Conservation (phyloP, 1,140 invertebrate species). For the Phenacoccus solenopsis region DNA sequence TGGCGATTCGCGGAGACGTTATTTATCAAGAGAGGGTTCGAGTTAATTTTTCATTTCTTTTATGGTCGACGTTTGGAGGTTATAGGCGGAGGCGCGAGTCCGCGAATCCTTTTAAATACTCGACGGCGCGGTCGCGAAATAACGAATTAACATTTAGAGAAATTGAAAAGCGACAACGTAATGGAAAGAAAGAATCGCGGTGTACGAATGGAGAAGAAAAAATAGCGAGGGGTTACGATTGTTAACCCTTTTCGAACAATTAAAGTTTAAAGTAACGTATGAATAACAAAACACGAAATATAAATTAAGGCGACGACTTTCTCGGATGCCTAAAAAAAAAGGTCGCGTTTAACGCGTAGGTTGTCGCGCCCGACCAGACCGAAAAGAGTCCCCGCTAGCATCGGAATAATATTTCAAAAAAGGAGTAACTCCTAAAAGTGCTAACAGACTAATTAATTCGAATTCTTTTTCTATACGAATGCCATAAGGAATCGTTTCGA, state of each 20-base stretch:
- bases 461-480: slow-evolving; percentile 11
- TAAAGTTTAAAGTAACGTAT: slow-evolving; percentile 14
- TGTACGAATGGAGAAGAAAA: background rate
- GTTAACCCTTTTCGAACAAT: slow-evolving; percentile 16
- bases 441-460: slow-evolving; percentile 18
- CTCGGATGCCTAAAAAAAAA: background rate
- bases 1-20: background rate
- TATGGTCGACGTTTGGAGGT: background rate
- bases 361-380: background rate
- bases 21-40: background rate
- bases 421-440: slow-evolving; percentile 13
- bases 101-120: background rate
- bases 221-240: background rate
- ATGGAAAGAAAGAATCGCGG: background rate
- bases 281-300: slow-evolving; percentile 15
- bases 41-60: slow-evolving; percentile 4
- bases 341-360: background rate
- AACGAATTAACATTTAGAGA: slow-evolving; percentile 11
- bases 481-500: slow-evolving; percentile 11
- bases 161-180: background rate
- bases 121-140: background rate
- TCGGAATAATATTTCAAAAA: slow-evolving; percentile 9
- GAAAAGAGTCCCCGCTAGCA: background rate
- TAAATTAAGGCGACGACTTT: slow-evolving; percentile 15
- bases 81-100: too few relatives aligned